Percentiles rank a stretch among this genome's conserved stretches.
Evolutionary conservation across 2,113 vertebrate genomes (phyloP).

Genomic region (Isichthys henryi): DNA sequence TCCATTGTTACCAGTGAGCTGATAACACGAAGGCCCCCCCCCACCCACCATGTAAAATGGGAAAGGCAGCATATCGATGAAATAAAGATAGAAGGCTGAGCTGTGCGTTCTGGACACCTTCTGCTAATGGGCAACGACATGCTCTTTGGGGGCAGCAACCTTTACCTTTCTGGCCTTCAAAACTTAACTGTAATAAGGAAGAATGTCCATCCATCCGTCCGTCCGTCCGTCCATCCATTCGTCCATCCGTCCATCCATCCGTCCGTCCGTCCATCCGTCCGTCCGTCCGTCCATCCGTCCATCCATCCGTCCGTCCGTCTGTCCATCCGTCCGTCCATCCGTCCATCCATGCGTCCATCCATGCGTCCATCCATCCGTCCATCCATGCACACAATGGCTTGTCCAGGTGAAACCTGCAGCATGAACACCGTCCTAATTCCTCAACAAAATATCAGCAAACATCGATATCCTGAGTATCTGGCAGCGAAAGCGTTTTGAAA

Average conservation of each 20-base stretch:
- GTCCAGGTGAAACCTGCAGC: background rate
- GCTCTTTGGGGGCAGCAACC: background rate
- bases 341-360: background rate
- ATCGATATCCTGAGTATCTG: background rate
- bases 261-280: background rate
- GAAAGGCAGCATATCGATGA: background rate
- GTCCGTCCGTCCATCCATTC: fast-evolving
- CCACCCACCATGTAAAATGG: background rate
- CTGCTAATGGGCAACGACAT: background rate
- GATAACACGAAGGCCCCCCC: background rate
- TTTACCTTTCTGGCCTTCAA: background rate
- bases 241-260: background rate
- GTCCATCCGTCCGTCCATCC: too few relatives aligned
- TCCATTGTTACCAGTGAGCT: background rate
- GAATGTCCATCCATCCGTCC: background rate
- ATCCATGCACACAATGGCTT: background rate
- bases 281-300: background rate
- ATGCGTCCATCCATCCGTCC: background rate
- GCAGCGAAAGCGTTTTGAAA: background rate
- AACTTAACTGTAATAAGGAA: background rate
- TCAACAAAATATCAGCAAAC: background rate
- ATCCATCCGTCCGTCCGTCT: background rate
- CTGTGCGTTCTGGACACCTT: background rate
- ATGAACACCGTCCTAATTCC: background rate
- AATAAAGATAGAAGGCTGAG: background rate